phyloP scores from a whole-genome alignment of 2,113 vertebrate genomes.

The Sinocyclocheilus maitianheensis region DNA sequence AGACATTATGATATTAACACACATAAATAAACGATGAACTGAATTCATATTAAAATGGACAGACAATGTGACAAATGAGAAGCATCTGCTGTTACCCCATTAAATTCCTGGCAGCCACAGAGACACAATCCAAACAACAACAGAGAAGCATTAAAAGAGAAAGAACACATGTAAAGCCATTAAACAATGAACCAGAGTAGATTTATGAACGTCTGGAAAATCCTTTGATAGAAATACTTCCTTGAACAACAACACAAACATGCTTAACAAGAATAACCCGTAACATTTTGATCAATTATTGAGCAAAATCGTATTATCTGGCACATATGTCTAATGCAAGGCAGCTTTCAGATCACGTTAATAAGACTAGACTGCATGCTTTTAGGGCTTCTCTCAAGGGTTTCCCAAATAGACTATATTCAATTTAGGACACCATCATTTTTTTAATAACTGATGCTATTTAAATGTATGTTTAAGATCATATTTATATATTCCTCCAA shows the following conservation, averaged over 20 bases:
- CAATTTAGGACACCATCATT: not conserved
- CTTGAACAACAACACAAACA: not conserved
- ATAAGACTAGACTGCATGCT: not conserved
- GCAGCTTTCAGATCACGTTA: not conserved
- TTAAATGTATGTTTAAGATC: not conserved
- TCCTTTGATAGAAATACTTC: not conserved
- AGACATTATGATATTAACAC: slow-evolving; percentile 31
- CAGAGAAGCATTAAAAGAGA: slow-evolving; percentile 75
- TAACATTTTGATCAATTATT: not conserved
- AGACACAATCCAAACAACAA: slow-evolving; percentile 80
- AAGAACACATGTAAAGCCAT: slow-evolving; percentile 61
- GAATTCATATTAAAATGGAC: not conserved
- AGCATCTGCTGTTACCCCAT: slow-evolving; percentile 78
- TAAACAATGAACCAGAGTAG: not conserved
- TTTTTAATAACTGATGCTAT: not conserved
- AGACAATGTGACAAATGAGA: slow-evolving; percentile 53
- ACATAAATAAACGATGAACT: slow-evolving; percentile 39
- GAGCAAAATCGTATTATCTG: not conserved
- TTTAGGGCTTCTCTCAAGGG: not conserved
- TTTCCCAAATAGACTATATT: not conserved
- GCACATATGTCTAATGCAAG: not conserved
- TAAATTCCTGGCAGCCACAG: slow-evolving; percentile 81
- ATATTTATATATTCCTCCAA: not conserved
- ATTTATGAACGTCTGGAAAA: not conserved
- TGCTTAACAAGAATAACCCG: not conserved